Base-by-base conservation (phyloP, 2,113 vertebrate genomes). In the Etia nguti region DNA sequence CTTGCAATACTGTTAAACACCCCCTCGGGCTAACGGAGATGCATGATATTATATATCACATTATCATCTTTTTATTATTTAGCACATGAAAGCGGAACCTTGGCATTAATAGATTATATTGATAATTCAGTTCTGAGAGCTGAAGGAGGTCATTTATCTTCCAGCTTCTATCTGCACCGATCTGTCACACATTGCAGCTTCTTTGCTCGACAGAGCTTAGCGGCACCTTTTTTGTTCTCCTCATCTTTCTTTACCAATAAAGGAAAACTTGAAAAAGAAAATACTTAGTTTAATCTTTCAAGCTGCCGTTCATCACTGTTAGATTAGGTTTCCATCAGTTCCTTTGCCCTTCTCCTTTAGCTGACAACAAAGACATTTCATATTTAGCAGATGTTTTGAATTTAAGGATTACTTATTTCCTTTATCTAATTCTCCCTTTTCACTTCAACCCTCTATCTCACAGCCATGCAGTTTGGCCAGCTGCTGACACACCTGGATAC, bases 391-490 rank as follows among this genome's bases (percentile, higher is more conserved):
- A 12, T 31, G 73, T 34, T 55, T 43, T 54, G 43, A 22, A 75
- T 57, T 24, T 12, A 6, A 43, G 22, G 70, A 50, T n/a, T 31
- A n/a, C 20, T 59, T 6, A 41, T 6, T 43, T 43, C 8, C 34
- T 55, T 13, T 68, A 18, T 81, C 10, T 22, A 38, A 54, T 36
- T 7, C 20, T 6, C 6, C 11, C n/a, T 56, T 55, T 75, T 43
- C 2, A 26, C 46, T 41, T 46, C 29, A 26, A 48, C 29, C 18
- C 13, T 46, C 59, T 2, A 1, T 54, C n/a, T 73, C 48, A 15
- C 65, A 98, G 98, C 98, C 73, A 97, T 98, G 96, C 98, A 98
- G 95, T 98, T 98, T 26, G 97, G 97, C 11, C 98, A 98, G 94
- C 97, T 98, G 79, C 95, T 98, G 86, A 97, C 97, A 82, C 98